A percentile compares a stretch with the other conserved stretches of the same genome.
Conservation (phyloP, 2,797 vertebrate genomes). For the Aratinga solstitialis region DNA sequence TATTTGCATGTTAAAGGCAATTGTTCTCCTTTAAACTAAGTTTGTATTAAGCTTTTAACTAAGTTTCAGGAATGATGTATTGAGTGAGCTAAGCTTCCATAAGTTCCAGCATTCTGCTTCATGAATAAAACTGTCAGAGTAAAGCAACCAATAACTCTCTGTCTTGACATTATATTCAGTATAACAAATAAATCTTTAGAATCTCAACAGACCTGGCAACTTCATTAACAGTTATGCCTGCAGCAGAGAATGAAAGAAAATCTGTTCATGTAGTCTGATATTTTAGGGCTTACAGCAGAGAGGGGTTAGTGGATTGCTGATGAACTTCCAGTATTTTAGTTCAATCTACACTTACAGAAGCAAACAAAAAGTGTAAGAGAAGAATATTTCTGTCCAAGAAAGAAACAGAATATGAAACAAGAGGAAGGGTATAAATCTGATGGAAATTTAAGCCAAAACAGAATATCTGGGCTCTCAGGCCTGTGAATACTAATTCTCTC, state of each 20-base stretch:
- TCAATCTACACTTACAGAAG: not conserved
- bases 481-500: not conserved
- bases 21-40: conserved; percentile 59
- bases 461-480: not conserved
- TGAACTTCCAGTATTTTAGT: not conserved
- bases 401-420: not conserved
- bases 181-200: conserved; percentile 70
- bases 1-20: conserved; percentile 50
- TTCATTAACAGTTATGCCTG: conserved; percentile 67
- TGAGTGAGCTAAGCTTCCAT: conserved; percentile 11
- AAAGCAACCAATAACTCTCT: conserved; percentile 59
- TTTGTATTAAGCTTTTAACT: conserved; percentile 51
- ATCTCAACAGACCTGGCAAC: conserved; percentile 60
- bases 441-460: not conserved
- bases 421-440: not conserved
- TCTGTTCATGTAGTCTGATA: conserved; percentile 34
- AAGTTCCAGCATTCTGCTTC: conserved; percentile 45
- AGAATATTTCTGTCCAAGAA: not conserved
- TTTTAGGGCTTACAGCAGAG: conserved; percentile 47
- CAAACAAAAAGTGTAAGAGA: not conserved
- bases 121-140: conserved; percentile 59
- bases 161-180: conserved; percentile 54
- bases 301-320: not conserved
- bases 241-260: conserved; percentile 61
- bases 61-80: conserved; percentile 63